A percentile compares a stretch with the other conserved stretches of the same genome.
These are phyloP conservation scores for Teleogryllus occipitalis DNA, from an alignment of 1,140 invertebrate genomes.

Conservation along the genomic window DNA sequence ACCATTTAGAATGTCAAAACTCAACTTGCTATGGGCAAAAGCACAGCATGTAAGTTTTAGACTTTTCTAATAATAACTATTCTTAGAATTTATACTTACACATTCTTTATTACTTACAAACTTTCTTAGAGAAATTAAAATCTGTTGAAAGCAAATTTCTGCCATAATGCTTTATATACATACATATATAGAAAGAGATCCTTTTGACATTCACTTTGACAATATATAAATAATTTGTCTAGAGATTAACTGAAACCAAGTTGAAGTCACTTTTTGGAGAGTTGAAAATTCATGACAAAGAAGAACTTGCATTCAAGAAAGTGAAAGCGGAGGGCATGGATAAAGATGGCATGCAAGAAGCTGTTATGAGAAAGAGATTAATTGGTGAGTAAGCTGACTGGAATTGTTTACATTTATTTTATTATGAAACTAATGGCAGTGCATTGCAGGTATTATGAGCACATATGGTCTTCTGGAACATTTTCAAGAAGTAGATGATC, in stretches of 20 bases:
- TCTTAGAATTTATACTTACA: background rate
- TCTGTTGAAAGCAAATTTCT: conserved; percentile 13
- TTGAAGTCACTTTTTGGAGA: conserved; percentile 79
- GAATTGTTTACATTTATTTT: background rate
- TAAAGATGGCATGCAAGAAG: conserved; percentile 77
- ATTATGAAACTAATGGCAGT: background rate
- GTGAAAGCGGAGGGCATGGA: conserved; percentile 72
- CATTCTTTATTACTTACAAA: conserved; percentile 29
- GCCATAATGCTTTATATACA: background rate
- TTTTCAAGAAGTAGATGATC: conserved; percentile 58
- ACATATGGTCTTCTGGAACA: conserved; percentile 74
- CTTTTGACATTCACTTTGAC: background rate
- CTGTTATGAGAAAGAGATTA: conserved; percentile 68
- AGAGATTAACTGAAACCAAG: conserved; percentile 76
- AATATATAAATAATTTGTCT: conserved; percentile 26
- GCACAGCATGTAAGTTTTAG: conserved; percentile 57
- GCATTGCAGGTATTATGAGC: conserved; percentile 57
- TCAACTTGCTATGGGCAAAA: conserved; percentile 77
- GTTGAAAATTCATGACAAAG: conserved; percentile 85
- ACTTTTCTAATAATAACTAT: background rate
- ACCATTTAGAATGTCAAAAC: conserved; percentile 75
- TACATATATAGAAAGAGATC: background rate
- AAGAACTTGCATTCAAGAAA: conserved; percentile 77
- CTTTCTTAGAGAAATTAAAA: conserved; percentile 26
- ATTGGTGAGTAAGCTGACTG: conserved; percentile 40